A percentile compares a stretch with the other conserved stretches of the same genome.
Evolutionary conservation across 2,888 invertebrate species (phyloP).

Genomic region (Diarsia brunnea): DNA sequence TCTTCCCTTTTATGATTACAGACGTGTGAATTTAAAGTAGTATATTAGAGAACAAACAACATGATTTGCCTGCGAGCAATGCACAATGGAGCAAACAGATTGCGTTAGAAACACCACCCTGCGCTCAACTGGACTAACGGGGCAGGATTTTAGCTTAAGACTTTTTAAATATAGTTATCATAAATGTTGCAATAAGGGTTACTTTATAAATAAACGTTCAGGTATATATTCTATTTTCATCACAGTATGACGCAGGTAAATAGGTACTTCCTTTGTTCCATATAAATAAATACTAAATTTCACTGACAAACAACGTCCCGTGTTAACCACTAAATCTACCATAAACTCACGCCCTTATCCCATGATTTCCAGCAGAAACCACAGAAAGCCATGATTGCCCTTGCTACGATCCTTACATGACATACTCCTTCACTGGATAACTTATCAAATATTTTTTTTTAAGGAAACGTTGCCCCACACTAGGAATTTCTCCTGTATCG

Average conservation of each 20-base stretch:
- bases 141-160: no score
- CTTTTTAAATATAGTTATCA: background rate
- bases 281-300: background rate
- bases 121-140: no score
- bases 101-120: no score
- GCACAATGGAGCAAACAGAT: background rate
- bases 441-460: no score
- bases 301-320: background rate
- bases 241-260: background rate
- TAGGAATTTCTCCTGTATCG: no score
- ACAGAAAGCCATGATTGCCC: no score
- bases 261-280: background rate
- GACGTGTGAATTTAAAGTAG: background rate
- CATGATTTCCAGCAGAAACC: no score
- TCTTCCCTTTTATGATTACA: background rate
- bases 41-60: background rate
- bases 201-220: background rate
- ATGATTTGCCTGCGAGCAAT: background rate
- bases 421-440: no score
- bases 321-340: no score
- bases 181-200: background rate
- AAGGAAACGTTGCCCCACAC: no score
- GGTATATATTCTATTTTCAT: background rate
- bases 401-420: no score
- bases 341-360: no score